A percentile compares a stretch with the other conserved stretches of the same genome.
Evolutionary conservation across 2,113 vertebrate species (phyloP).

Genomic region (Ceyx melanurus): DNA sequence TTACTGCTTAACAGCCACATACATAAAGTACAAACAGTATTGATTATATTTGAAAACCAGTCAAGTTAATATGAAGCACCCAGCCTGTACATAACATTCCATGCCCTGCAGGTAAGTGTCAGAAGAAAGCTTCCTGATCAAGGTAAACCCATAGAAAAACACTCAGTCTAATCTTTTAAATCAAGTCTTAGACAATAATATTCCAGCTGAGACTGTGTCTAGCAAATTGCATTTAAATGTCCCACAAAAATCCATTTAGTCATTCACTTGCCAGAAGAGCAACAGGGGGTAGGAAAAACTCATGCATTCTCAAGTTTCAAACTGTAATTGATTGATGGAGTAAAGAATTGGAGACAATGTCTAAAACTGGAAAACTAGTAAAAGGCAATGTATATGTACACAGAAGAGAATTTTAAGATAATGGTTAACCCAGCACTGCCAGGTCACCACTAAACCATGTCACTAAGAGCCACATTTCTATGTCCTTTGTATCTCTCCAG

Average conservation of each 20-base stretch:
- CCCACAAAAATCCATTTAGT: slow-evolving; percentile 48
- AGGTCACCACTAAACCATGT: neutral
- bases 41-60: neutral
- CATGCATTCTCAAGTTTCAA: neutral
- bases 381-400: neutral
- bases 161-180: slow-evolving; percentile 4
- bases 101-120: neutral
- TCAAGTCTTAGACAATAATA: slow-evolving; percentile 33
- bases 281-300: slow-evolving; percentile 13
- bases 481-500: neutral
- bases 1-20: neutral
- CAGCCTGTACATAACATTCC: neutral
- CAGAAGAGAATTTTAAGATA: neutral
- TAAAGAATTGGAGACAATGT: slow-evolving; percentile 5
- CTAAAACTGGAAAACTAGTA: neutral
- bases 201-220: slow-evolving; percentile 16
- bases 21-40: neutral
- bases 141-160: slow-evolving; percentile 12
- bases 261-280: slow-evolving; percentile 32
- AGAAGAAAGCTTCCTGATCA: neutral
- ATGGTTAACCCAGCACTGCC: neutral
- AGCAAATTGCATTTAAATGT: slow-evolving; percentile 40
- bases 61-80: neutral
- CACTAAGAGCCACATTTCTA: neutral
- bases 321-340: neutral